Percentiles rank a stretch among this genome's conserved stretches.
Evolutionary conservation across 2,113 vertebrate species (phyloP).

Genomic region (Hemiscyllium ocellatum): DNA sequence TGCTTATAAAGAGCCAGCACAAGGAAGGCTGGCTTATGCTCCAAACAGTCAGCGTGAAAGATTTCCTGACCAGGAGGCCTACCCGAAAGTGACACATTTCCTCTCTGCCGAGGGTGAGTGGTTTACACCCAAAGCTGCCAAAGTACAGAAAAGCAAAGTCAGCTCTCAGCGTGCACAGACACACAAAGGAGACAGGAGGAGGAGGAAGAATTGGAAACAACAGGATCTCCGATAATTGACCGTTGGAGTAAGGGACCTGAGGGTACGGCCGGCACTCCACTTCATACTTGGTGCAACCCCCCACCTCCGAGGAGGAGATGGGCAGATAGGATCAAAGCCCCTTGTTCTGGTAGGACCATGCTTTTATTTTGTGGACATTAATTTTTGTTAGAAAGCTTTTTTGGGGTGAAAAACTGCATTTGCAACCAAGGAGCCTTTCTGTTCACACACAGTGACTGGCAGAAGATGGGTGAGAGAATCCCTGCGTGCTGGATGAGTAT

Average conservation of each 20-base stretch:
- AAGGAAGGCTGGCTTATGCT: background rate
- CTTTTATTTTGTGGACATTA: background rate
- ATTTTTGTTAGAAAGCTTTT: background rate
- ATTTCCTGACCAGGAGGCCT: background rate
- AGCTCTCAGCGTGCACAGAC: background rate
- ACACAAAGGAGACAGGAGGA: background rate
- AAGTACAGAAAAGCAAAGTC: background rate
- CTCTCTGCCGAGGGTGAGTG: background rate
- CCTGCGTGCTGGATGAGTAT: background rate
- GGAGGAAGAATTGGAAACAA: background rate
- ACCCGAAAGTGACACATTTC: constrained; percentile 17
- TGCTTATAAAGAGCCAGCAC: background rate
- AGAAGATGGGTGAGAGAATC: background rate
- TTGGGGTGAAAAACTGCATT: background rate
- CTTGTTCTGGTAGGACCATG: background rate
- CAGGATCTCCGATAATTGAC: background rate
- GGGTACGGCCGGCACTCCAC: background rate
- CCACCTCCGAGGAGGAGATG: background rate
- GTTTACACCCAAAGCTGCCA: background rate
- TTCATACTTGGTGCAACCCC: background rate
- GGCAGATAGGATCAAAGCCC: background rate
- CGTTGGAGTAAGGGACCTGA: background rate
- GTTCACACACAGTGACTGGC: no score
- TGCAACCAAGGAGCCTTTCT: background rate
- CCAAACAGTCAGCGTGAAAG: background rate